Conservation (phyloP, 2,888 invertebrate genomes). For the Hymenopus coronatus region DNA sequence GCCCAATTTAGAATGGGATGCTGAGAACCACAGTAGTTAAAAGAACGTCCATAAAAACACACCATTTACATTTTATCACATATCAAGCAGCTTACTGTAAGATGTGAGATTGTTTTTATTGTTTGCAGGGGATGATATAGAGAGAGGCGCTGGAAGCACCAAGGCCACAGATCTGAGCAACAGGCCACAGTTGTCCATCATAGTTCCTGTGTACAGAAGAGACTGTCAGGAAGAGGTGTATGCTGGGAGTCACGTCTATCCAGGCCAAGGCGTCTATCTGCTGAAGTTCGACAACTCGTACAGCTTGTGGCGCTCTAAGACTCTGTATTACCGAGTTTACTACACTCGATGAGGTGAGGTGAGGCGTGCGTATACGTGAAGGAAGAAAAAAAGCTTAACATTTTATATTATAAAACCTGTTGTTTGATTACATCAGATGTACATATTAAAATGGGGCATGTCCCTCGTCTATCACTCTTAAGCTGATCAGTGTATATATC, state of each 20-base stretch:
- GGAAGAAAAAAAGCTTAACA: not conserved
- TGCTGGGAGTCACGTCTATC: constrained; percentile 95
- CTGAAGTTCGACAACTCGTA: constrained; percentile 99
- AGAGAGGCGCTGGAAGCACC: constrained; percentile 50
- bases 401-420: not conserved
- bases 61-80: too few species aligned
- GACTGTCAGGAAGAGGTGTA: constrained; percentile 91
- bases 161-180: constrained; percentile 37
- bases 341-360: constrained; percentile 67
- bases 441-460: not conserved
- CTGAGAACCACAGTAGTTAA: too few species aligned
- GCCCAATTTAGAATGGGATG: too few species aligned
- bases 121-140: constrained; percentile 57
- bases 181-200: constrained; percentile 70
- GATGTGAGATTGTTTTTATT: not conserved
- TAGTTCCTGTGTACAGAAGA: constrained; percentile 91
- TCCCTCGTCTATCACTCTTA: not conserved
- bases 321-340: constrained; percentile 97
- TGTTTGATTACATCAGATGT: not conserved
- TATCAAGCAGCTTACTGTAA: too few species aligned
- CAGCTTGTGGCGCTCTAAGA: constrained; percentile 98
- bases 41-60: too few species aligned
- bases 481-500: not conserved
- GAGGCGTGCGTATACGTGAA: not conserved
- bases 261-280: constrained; percentile 95